Evolutionary conservation across 2,888 invertebrate genomes (phyloP).

Genomic region (Orthosia cruda): DNA sequence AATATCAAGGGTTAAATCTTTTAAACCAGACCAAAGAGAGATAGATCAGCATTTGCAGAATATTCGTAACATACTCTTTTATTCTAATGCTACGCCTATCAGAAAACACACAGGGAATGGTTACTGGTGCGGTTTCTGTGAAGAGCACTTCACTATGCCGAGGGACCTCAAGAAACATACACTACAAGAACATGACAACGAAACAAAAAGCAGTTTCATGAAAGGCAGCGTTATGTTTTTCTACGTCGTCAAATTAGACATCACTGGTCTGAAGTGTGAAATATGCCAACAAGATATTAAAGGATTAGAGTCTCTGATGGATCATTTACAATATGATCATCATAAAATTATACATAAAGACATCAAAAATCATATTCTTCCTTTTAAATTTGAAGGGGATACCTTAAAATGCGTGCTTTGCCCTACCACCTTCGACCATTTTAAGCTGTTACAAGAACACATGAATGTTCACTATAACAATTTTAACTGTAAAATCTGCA

Average conservation of each 20-base stretch:
- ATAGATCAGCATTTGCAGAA: conserved; percentile 69
- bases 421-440: conserved; percentile 42
- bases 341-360: conserved; percentile 48
- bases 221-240: conserved; percentile 64
- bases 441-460: conserved; percentile 64
- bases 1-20: conserved; percentile 12
- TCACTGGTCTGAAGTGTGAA: conserved; percentile 60
- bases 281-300: conserved; percentile 46
- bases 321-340: conserved; percentile 52
- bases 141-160: conserved; percentile 68
- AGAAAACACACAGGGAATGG: conserved; percentile 73
- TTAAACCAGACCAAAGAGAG: conserved; percentile 31
- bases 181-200: conserved; percentile 70
- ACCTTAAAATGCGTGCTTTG: conserved; percentile 52
- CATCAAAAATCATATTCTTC: conserved; percentile 62
- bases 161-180: conserved; percentile 79
- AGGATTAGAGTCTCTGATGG: conserved; percentile 40
- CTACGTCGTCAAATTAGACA: conserved; percentile 63
- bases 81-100: conserved; percentile 83
- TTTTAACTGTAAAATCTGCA: conserved; percentile 63
- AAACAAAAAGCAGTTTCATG: conserved; percentile 71
- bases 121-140: conserved; percentile 80
- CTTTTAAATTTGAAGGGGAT: conserved; percentile 63
- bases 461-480: conserved; percentile 65
- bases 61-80: conserved; percentile 73